Evolutionary conservation across 2,888 invertebrate genomes (phyloP).

Genomic region (Imbricaverruca yamaguchii): DNA sequence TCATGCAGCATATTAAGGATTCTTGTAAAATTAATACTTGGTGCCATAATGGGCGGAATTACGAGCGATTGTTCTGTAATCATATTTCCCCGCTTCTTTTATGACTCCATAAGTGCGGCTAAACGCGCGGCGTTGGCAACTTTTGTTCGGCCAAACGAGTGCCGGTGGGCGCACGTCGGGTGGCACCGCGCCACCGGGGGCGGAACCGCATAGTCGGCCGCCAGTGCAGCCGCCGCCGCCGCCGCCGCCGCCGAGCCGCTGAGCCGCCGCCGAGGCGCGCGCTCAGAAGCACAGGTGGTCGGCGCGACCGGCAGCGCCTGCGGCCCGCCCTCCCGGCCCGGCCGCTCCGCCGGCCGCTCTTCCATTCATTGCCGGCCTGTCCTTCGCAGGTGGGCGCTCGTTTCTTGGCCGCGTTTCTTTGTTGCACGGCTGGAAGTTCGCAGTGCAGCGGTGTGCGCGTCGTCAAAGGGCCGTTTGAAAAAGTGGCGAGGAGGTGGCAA

Average conservation of each 20-base stretch:
- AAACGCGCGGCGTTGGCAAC: slow-evolving; percentile 13
- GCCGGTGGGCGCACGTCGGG: not conserved
- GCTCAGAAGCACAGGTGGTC: not conserved
- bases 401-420: too few relatives aligned
- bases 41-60: slow-evolving; percentile 2
- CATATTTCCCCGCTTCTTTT: slow-evolving; percentile 19
- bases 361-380: not conserved
- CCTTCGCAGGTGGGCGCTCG: not conserved
- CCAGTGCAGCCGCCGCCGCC: not conserved
- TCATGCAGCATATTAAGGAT: slow-evolving; percentile 21
- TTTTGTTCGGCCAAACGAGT: slow-evolving; percentile 10
- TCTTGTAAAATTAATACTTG: slow-evolving; percentile 21
- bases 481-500: too few relatives aligned
- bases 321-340: not conserved
- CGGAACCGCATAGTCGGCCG: not conserved
- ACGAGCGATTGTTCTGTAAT: slow-evolving; percentile 21
- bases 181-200: not conserved
- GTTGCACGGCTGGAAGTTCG: too few relatives aligned
- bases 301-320: not conserved
- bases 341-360: not conserved
- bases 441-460: too few relatives aligned
- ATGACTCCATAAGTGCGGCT: slow-evolving; percentile 13
- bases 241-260: not conserved
- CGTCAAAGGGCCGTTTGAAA: too few relatives aligned
- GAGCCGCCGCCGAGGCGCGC: too few relatives aligned